A percentile compares a stretch with the other conserved stretches of the same genome.
These are phyloP conservation scores for Leptopilina syphax DNA, from an alignment of 2,888 invertebrate genomes.

Conservation along the genomic window DNA sequence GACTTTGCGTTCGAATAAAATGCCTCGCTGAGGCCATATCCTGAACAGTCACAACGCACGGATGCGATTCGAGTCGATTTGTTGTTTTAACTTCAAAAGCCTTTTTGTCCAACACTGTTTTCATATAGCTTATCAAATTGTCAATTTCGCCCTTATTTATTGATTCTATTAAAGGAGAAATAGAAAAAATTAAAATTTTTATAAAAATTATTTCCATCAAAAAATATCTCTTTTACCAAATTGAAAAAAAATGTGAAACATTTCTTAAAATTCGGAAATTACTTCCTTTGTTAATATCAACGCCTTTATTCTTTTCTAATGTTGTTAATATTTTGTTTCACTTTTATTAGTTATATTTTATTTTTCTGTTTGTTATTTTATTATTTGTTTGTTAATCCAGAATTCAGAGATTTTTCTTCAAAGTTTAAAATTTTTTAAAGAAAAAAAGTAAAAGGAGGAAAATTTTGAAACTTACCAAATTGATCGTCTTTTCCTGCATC, in stretches of 20 bases:
- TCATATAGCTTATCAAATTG: conserved; percentile 88
- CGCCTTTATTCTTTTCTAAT: too few species aligned
- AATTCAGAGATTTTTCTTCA: too few species aligned
- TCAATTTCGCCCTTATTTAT: conserved; percentile 87
- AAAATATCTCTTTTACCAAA: conserved; percentile 11
- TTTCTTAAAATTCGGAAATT: too few species aligned
- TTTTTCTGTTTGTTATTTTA: too few species aligned
- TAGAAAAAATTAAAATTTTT: too few species aligned
- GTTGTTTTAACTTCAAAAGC: conserved; percentile 91
- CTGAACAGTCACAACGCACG: conserved; percentile 95
- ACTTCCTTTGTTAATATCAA: too few species aligned
- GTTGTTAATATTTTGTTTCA: too few species aligned
- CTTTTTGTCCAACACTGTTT: conserved; percentile 86
- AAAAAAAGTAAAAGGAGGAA: background rate
- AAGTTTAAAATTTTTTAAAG: too few species aligned
- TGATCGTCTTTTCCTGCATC: conserved; percentile 80
- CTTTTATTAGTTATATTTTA: too few species aligned
- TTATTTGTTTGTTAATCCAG: too few species aligned
- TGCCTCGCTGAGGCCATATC: conserved; percentile 98
- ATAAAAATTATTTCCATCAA: too few species aligned
- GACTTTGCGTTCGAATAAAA: conserved; percentile 93
- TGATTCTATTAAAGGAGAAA: conserved; percentile 77
- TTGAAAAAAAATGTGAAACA: background rate
- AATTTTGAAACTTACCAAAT: conserved; percentile 78
- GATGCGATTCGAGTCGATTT: conserved; percentile 90